These are phyloP conservation scores for Perccottus glenii DNA, from an alignment of 2,113 vertebrate genomes.

Conservation along the genomic window DNA sequence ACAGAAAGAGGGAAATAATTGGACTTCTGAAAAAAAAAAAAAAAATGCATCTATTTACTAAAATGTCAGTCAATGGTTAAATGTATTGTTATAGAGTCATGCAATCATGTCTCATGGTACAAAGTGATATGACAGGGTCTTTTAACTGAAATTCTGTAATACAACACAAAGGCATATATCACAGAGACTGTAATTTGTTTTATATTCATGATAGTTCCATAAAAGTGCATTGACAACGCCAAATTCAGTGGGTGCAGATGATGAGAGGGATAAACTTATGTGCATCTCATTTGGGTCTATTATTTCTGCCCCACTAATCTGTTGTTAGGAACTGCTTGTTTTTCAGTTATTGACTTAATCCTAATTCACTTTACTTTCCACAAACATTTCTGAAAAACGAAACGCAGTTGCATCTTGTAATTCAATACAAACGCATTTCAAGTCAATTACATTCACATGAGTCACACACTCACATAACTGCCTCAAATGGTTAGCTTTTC, in stretches of 20 bases:
- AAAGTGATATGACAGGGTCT: no score
- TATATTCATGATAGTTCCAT: no score
- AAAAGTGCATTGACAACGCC: slow-evolving; percentile 10
- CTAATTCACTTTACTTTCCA: neutral
- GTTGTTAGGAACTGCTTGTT: slow-evolving; percentile 28
- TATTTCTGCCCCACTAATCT: slow-evolving; percentile 59
- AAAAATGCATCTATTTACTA: neutral
- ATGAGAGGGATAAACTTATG: slow-evolving; percentile 36
- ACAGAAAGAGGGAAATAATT: neutral
- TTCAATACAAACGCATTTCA: slow-evolving; percentile 40
- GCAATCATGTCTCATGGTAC: no score
- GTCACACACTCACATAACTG: slow-evolving; percentile 36
- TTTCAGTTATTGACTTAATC: neutral
- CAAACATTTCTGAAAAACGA: neutral
- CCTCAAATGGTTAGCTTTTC: slow-evolving; percentile 33
- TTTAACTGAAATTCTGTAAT: no score
- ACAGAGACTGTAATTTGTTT: no score
- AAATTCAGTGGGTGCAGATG: slow-evolving; percentile 5
- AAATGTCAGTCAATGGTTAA: neutral
- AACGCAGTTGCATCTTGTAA: slow-evolving; percentile 33
- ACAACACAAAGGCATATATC: no score
- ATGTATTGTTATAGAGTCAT: no score
- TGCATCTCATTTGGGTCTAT: slow-evolving; percentile 41
- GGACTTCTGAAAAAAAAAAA: neutral
- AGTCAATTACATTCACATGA: slow-evolving; percentile 60